Percentiles rank a stretch among this genome's conserved stretches.
These are phyloP conservation scores for Neosilurus mollespiculum DNA, from an alignment of 2,797 vertebrate genomes.

Conservation along the genomic window DNA sequence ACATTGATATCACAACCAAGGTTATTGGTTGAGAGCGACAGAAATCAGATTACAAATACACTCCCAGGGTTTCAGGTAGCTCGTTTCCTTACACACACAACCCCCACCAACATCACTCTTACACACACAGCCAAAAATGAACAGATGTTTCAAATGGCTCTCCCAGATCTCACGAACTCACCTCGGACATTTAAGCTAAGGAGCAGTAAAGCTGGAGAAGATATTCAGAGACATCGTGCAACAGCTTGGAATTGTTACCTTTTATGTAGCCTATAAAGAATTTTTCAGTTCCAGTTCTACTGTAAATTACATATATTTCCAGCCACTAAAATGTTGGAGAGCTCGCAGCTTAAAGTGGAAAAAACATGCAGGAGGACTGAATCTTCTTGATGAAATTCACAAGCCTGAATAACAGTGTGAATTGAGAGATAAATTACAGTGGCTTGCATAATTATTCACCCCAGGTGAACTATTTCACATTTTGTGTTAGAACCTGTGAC, in stretches of 20 bases:
- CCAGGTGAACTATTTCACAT: not conserved
- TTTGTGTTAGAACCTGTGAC: not conserved
- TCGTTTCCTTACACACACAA: slow-evolving; percentile 17
- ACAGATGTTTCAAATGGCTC: slow-evolving; percentile 55
- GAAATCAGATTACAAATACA: slow-evolving; percentile 32
- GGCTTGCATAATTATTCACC: not conserved
- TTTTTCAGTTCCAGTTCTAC: slow-evolving; percentile 31
- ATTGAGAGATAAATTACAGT: not conserved
- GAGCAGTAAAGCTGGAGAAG: slow-evolving; percentile 33
- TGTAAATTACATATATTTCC: slow-evolving; percentile 37
- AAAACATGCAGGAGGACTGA: slow-evolving; percentile 1
- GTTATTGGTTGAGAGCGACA: slow-evolving; percentile 14
- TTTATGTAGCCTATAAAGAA: slow-evolving; percentile 40
- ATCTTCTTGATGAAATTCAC: slow-evolving; percentile 20
- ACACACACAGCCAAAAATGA: slow-evolving; percentile 29
- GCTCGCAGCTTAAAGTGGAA: not conserved
- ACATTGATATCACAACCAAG: slow-evolving; percentile 3
- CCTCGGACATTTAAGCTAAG: slow-evolving; percentile 32
- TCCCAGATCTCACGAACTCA: slow-evolving; percentile 45
- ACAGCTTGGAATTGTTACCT: slow-evolving; percentile 36
- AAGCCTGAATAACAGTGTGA: not conserved
- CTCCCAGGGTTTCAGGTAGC: slow-evolving; percentile 45
- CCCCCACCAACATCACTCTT: slow-evolving; percentile 9
- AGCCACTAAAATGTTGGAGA: slow-evolving; percentile 29
- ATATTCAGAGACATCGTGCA: slow-evolving; percentile 26